These are phyloP conservation scores for Tachyglossus aculeatus DNA, from an alignment of 2,797 vertebrate genomes.

Conservation along the genomic window DNA sequence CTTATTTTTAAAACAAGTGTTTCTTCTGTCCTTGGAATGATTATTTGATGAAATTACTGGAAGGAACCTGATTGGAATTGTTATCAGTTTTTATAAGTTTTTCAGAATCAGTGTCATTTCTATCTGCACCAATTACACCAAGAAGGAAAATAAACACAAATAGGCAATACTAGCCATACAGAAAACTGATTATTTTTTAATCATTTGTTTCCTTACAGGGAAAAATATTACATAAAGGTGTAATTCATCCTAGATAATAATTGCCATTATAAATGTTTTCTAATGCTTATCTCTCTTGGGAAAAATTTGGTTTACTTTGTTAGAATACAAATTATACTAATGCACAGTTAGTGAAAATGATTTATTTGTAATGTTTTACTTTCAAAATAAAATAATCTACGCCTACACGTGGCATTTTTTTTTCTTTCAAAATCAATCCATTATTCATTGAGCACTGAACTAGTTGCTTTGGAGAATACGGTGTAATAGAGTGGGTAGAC, in stretches of 20 bases:
- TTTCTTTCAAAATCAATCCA: too few relatives aligned
- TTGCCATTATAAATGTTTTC: not conserved
- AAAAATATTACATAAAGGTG: not conserved
- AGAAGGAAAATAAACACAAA: too few relatives aligned
- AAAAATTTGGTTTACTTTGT: not conserved
- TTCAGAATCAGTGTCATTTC: not conserved
- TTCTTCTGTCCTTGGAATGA: conserved; percentile 1
- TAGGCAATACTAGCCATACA: too few relatives aligned
- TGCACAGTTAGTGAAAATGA: not conserved
- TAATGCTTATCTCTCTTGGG: conserved; percentile 13
- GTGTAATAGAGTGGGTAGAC: too few relatives aligned
- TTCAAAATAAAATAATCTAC: conserved; percentile 54
- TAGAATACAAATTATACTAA: conserved; percentile 14
- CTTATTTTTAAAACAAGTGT: not conserved
- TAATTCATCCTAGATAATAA: not conserved
- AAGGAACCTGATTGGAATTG: conserved; percentile 15
- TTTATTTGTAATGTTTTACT: conserved; percentile 33
- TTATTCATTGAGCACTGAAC: too few relatives aligned
- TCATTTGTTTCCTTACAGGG: not conserved
- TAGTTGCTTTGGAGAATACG: too few relatives aligned
- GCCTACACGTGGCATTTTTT: not conserved
- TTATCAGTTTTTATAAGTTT: conserved; percentile 3
- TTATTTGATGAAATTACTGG: conserved; percentile 23
- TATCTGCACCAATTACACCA: too few relatives aligned
- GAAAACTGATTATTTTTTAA: too few relatives aligned